These are phyloP conservation scores for Amphipoea oculea DNA, from an alignment of 2,888 invertebrate species.

Conservation along the genomic window DNA sequence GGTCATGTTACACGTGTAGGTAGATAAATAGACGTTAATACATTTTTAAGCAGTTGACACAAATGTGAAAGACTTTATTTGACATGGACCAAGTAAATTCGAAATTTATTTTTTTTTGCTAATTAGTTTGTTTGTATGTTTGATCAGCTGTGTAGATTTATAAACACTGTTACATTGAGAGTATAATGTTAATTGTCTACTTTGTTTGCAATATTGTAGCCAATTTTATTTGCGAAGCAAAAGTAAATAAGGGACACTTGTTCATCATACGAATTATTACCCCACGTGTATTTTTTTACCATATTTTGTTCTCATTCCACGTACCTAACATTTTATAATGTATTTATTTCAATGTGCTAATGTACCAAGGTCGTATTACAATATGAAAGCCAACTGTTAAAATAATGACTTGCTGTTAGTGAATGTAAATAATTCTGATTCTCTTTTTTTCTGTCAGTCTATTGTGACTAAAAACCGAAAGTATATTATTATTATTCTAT, in stretches of 20 bases:
- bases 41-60: neutral
- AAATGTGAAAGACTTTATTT: neutral
- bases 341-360: too few relatives aligned
- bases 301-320: slow-evolving; percentile 13
- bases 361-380: slow-evolving; percentile 1
- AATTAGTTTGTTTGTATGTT: slow-evolving; percentile 14
- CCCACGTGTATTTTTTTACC: slow-evolving; percentile 9
- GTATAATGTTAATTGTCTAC: slow-evolving; percentile 10
- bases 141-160: slow-evolving; percentile 7
- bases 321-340: too few relatives aligned
- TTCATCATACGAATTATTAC: neutral
- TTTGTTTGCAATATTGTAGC: slow-evolving; percentile 8
- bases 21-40: too few relatives aligned
- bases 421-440: neutral
- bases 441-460: neutral
- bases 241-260: slow-evolving; percentile 5
- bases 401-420: neutral
- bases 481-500: too few relatives aligned
- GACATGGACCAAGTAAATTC: neutral
- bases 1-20: too few relatives aligned
- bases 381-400: neutral
- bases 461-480: neutral
- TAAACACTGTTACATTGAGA: slow-evolving; percentile 3
- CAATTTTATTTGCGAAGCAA: slow-evolving; percentile 21
- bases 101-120: neutral